Evolutionary conservation across 2,797 vertebrate species (phyloP).

Genomic region (Gymnopithys bicolor): DNA sequence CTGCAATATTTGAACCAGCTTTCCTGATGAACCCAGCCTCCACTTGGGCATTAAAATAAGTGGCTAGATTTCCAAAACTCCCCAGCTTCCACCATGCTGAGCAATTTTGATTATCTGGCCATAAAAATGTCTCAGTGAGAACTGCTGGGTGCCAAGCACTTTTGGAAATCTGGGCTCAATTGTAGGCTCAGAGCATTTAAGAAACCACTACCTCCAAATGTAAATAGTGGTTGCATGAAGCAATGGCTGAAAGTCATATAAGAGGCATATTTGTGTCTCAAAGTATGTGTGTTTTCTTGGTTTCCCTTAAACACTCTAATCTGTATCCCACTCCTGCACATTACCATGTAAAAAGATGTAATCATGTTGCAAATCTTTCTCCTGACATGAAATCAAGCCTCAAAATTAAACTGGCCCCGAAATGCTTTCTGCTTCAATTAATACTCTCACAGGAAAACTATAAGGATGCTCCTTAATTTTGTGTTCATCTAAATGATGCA

Average conservation of each 20-base stretch:
- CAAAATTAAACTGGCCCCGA: background rate
- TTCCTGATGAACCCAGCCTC: constrained; percentile 33
- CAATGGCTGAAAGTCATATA: background rate
- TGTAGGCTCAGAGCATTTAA: constrained; percentile 56
- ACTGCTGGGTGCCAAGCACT: constrained; percentile 70
- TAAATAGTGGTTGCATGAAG: constrained; percentile 31
- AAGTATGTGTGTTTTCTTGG: background rate
- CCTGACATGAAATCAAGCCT: background rate
- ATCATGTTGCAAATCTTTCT: background rate
- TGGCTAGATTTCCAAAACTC: constrained; percentile 61
- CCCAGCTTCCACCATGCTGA: constrained; percentile 61
- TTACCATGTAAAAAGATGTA: background rate
- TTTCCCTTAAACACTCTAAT: background rate
- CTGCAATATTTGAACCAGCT: constrained; percentile 32
- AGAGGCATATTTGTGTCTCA: background rate
- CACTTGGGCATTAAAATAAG: constrained; percentile 58
- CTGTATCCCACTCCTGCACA: background rate
- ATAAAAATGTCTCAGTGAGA: constrained; percentile 69
- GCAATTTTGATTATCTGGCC: constrained; percentile 70
- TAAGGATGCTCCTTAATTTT: background rate
- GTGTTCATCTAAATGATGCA: background rate
- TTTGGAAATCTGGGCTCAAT: constrained; percentile 72
- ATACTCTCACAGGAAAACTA: background rate
- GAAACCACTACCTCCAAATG: constrained; percentile 39
- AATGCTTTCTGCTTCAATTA: background rate